Base-by-base conservation (phyloP, 2,888 invertebrate species). In the Tyria jacobaeae region DNA sequence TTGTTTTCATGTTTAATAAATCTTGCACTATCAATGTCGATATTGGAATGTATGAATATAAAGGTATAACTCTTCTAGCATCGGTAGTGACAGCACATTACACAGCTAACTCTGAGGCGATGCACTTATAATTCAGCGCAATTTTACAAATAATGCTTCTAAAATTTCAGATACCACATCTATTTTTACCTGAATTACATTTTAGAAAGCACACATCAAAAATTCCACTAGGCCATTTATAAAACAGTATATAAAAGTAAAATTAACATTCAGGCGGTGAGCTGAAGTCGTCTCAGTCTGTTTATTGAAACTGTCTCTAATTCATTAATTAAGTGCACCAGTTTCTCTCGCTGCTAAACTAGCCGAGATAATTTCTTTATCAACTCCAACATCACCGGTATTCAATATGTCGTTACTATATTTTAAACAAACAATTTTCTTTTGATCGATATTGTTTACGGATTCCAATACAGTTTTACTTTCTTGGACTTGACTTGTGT, bases 251-350 rank as follows among this genome's bases (percentile, higher is more conserved):
- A 74, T 62, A 73, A 60, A 68, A 69, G 63, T 60, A 62, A 64
- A 68, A 70, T 78, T 66, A 71, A 74, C 71, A 79, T 80, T 76
- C 77, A 78, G 79, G 64, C 66, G 68, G 60, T 64, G 60, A 67
- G 66, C 81, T 81, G 78, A 80, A 80, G 66, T 56, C 75, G 80
- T 76, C 67, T 70, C 82, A 81, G 65, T 82, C 81, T 80, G 80
- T 66, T 81, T 67, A 54, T 67, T 73, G 64, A 71, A 69, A 71
- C 63, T 60, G 64, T 55, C 61, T 70, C 64, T 64, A 62, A 68
- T 71, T 75, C 55, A 68, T 71, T 77, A 77, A 74, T 78, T 79
- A 74, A 51, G 68, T 58, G 69, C 66, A 71, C 64, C 60, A 68
- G 71, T 74, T 75, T 71, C 75, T 51, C 63, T 55, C 44, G 49